Base-by-base conservation (phyloP, 2,113 vertebrate genomes). In the Cyprinodon variegatus region DNA sequence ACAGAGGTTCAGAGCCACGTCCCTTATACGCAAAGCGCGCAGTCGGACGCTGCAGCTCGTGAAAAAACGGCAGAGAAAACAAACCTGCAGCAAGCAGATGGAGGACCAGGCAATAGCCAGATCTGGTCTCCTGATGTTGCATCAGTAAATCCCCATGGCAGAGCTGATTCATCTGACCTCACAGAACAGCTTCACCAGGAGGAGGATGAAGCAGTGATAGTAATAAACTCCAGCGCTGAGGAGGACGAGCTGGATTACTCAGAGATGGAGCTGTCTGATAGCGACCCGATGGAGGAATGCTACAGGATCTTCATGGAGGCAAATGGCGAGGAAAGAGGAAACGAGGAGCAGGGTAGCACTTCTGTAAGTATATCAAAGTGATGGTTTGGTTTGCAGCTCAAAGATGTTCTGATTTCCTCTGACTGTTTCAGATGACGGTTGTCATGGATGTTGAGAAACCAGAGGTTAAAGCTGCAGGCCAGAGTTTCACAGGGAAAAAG, bases 241-340 rank as follows among this genome's bases (percentile, higher is more conserved):
- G 62, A 65, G 6, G 62, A 65, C 36, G 63, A 65, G 67, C 69
- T 83, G 5, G 84, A 83, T 73, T 91, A 90, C 69, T 93, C 90
- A 1, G 93, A 90, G 4, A 4, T 93, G 39, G 94, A 94, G 4
- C 37, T 94, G 38, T 95, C 94, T 0, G 95, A 95, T 50, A 92
- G 90, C 10, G 93, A 94, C 76, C 87, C 94, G 3, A 85, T 93
- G 86, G 94, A 96, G 68, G 94, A 96, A 72, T 95, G 95, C 79
- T 91, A 91, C 84, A 83, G 72, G 70, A 95, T 95, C 88, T 96
- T 96, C 79, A 92, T 94, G 93, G 93, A 94, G 82, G 91, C 86
- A 6, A 92, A 94, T 43, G 13, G 78, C 1, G 61, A 86, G 15
- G 40, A 61, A 0, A 75, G 77, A 11, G 68, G 40, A 45, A 29